Base-by-base conservation (phyloP, 1,140 invertebrate species). In the Lucilia cuprina region DNA sequence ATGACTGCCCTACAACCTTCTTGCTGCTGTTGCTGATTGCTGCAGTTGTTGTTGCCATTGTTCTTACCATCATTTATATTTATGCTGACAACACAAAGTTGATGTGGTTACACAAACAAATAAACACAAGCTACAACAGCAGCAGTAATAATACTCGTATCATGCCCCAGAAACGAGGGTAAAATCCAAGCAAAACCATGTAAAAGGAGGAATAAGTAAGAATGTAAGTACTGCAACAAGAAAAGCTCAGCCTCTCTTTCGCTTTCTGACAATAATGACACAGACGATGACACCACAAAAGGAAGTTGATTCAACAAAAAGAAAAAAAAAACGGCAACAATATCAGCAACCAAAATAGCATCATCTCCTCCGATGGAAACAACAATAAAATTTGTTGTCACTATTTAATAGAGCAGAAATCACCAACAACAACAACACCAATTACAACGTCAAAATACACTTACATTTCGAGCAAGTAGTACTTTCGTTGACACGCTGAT, bases 41-140 rank as follows among this genome's bases (percentile, higher is more conserved):
- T 60, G 55, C n/a, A n/a, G 55, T 60, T 60, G 14, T n/a, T 60
- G 13, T 60, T 14, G 55, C n/a, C 17, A 55, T 55, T 60, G 14
- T 60, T n/a, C n/a, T 60, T 60, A 60, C n/a, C 55, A 60, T 60
- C 55, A 60, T 60, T 70, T 70, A 70, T 55, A 55, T 55, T 55
- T 55, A 13, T 55, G 50, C 12, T 55, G 50, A 70, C 19, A 25
- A 70, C 65, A 55, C 50, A 55, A 55, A 5, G 50, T 17, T 55
- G 50, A 55, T 55, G 50, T 14, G 50, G 50, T 55, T 55, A 55
- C 50, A 55, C 12, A 55, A 30, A 30, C 25, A 30, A 41, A 41
- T 41, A 41, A 41, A 41, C 41, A 41, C 41, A 41, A 41, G 10
- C 41, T 12, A 55, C 50, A 55, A 12, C 50, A 41, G 10, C 41